A percentile compares a stretch with the other conserved stretches of the same genome.
Conservation (phyloP, 2,888 invertebrate species). For the Labia minor region DNA sequence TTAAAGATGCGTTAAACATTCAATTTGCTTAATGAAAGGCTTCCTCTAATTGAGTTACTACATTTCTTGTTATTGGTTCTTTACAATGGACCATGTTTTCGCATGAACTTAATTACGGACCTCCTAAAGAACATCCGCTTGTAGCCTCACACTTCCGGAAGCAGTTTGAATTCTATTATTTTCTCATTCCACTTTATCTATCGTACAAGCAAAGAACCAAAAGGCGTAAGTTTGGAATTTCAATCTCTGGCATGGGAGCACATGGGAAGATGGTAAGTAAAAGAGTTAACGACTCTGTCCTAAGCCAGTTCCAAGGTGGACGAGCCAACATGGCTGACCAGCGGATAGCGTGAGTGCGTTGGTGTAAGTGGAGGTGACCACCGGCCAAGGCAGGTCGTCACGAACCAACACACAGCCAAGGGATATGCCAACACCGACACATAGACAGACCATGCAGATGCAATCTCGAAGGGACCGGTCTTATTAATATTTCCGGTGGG, state of each 20-base stretch:
- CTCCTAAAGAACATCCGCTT: neutral
- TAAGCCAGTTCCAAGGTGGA: neutral
- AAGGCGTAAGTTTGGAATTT: neutral
- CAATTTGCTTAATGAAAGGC: no score
- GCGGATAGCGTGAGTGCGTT: neutral
- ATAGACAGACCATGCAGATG: neutral
- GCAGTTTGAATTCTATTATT: neutral
- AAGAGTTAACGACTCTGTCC: conserved; percentile 8
- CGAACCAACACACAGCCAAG: neutral
- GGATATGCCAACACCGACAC: no score
- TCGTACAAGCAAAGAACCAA: neutral
- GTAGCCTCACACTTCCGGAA: neutral
- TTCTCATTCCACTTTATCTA: neutral
- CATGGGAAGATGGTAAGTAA: neutral
- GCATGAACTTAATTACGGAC: neutral
- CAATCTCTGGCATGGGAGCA: no score
- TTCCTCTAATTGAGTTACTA: no score
- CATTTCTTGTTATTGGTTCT: no score
- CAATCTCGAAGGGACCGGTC: conserved; percentile 2
- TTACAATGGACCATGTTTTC: conserved; percentile 3
- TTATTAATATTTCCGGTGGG: conserved; percentile 13
- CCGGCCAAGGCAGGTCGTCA: neutral
- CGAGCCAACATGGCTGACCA: neutral
- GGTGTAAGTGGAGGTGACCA: conserved; percentile 1
- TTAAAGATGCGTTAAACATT: no score